A percentile compares a stretch with the other conserved stretches of the same genome.
Evolutionary conservation across 2,113 vertebrate genomes (phyloP).

Genomic region (Anas platyrhynchos): DNA sequence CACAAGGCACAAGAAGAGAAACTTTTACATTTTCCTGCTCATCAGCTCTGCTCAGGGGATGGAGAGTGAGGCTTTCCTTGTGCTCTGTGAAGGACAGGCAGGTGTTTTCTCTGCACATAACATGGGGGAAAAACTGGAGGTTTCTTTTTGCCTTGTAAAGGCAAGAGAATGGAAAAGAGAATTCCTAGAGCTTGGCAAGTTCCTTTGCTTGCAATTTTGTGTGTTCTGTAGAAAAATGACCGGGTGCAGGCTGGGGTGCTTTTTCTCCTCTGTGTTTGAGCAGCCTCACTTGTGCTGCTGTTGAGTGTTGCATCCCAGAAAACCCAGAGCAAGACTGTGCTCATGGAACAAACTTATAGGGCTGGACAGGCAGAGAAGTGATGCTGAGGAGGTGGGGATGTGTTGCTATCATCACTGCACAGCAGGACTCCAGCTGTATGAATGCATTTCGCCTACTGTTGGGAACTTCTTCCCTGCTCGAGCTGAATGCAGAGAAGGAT

Average conservation of each 20-base stretch:
- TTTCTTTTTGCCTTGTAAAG: not conserved
- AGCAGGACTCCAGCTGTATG: not conserved
- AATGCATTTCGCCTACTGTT: not conserved
- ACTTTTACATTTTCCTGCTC: not conserved
- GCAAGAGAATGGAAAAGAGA: not conserved
- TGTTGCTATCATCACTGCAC: not conserved
- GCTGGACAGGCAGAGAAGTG: not conserved
- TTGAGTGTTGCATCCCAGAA: not conserved
- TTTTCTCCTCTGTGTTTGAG: not conserved
- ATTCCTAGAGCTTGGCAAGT: not conserved
- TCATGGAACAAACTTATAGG: not conserved
- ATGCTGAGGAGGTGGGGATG: not conserved
- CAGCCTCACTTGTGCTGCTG: not conserved
- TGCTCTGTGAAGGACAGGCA: not conserved
- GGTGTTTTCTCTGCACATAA: not conserved
- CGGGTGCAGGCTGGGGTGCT: not conserved
- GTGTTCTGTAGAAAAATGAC: not conserved
- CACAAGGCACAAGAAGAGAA: not conserved
- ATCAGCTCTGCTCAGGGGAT: not conserved
- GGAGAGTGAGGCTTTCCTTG: not conserved
- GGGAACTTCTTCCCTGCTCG: not conserved
- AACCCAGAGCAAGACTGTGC: not conserved
- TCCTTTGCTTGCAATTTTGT: not conserved
- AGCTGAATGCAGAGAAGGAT: not conserved
- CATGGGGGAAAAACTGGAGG: not conserved